Evolutionary conservation across 1,140 invertebrate genomes (phyloP).

Genomic region (Brachionus manjavacas): DNA sequence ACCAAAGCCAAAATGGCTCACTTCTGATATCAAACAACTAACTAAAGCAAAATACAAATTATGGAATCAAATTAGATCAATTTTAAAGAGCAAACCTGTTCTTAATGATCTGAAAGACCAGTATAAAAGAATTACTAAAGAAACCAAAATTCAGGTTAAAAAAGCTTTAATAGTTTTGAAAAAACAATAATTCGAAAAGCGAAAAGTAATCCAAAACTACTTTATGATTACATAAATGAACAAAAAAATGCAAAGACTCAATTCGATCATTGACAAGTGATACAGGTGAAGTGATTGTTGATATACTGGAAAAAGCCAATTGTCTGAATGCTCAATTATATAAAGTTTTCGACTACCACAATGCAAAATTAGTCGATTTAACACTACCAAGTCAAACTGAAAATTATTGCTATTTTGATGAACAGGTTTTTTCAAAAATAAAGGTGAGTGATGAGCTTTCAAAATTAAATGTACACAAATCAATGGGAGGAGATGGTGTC

Average conservation of each 20-base stretch:
- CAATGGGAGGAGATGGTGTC: too few relatives aligned
- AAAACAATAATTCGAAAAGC: background rate
- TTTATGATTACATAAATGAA: background rate
- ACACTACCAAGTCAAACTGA: too few relatives aligned
- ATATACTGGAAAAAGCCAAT: background rate
- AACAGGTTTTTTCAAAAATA: too few relatives aligned
- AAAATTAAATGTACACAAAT: too few relatives aligned
- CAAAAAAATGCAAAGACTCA: background rate
- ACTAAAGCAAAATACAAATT: background rate
- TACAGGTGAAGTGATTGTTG: background rate
- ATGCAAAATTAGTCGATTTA: background rate
- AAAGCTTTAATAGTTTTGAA: background rate
- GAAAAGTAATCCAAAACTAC: background rate
- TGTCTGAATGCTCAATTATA: background rate
- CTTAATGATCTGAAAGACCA: background rate
- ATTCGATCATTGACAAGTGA: background rate
- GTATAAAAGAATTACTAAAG: background rate
- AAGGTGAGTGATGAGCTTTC: too few relatives aligned
- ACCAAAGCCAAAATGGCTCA: background rate
- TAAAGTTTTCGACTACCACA: background rate
- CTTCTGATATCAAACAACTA: background rate
- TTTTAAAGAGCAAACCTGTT: background rate
- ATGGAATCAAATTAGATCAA: background rate
- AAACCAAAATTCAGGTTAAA: background rate
- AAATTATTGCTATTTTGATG: too few relatives aligned